Evolutionary conservation across 2,888 invertebrate genomes (phyloP).

Genomic region (Leucophora obtusa): DNA sequence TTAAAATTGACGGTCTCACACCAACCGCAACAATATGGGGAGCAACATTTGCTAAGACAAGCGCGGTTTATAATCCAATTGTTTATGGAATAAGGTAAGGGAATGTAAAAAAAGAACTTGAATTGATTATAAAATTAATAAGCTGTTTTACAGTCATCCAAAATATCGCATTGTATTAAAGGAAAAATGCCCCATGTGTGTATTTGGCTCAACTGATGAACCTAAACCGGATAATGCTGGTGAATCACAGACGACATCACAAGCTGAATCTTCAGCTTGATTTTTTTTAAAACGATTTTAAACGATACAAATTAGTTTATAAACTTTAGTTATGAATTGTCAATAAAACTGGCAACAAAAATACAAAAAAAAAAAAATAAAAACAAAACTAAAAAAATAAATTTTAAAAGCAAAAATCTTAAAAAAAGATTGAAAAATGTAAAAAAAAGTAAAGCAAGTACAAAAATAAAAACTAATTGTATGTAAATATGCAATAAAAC

Average conservation of each 20-base stretch:
- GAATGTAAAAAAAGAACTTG: background rate
- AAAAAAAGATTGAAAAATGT: slow-evolving; percentile 56
- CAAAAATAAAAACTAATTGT: slow-evolving; percentile 32
- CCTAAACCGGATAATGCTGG: slow-evolving; percentile 62
- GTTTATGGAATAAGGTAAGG: slow-evolving; percentile 82
- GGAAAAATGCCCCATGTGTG: slow-evolving; percentile 81
- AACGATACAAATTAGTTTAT: no score
- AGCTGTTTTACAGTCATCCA: slow-evolving; percentile 79
- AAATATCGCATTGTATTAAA: slow-evolving; percentile 81
- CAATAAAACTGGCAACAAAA: slow-evolving; percentile 56
- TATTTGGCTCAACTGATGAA: slow-evolving; percentile 69
- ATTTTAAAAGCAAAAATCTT: slow-evolving; percentile 48
- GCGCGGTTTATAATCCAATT: slow-evolving; percentile 81
- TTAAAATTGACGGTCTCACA: slow-evolving; percentile 84
- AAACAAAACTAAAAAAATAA: slow-evolving; percentile 5
- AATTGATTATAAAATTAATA: background rate
- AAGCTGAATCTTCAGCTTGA: slow-evolving; percentile 67
- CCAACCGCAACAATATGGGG: slow-evolving; percentile 88
- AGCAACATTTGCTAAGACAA: slow-evolving; percentile 81
- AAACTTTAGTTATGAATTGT: slow-evolving; percentile 21
- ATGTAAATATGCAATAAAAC: background rate
- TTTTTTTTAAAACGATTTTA: background rate
- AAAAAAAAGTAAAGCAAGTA: slow-evolving; percentile 30
- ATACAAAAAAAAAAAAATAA: slow-evolving; percentile 60
- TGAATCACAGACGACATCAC: slow-evolving; percentile 66